Base-by-base conservation (phyloP, 2,113 vertebrate genomes). In the Athene noctua region DNA sequence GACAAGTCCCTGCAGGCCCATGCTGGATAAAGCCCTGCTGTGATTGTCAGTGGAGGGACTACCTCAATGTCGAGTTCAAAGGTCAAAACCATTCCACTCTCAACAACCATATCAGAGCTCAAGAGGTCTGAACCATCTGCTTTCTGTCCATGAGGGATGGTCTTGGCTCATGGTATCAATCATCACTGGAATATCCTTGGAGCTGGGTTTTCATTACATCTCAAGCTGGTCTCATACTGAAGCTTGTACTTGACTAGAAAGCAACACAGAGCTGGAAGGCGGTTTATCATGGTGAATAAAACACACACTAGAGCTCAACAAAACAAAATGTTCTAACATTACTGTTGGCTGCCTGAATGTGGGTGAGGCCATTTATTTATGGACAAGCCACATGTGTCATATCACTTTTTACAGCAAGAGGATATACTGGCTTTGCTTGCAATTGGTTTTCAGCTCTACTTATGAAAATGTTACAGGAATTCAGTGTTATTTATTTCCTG, bases 111-210 rank as follows among this genome's bases (percentile, higher is more conserved):
- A 25, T 18, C 2, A 2, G 47, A 79, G n/a, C 51, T 71, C 6
- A 2, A 5, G 52, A 46, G 12, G 3, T n/a, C 30, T 80, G 75
- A 66, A 34, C 40, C 17, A 16, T 27, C 10, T 62, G 38, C 57
- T 8, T 55, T 11, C 46, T 36, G n/a, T 3, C 47, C 6, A 0
- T 9, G 18, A 6, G 3, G 21, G 27, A 7, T 47, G 19, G 6
- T 59, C 40, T 42, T 65, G 51, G 12, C 1, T 83, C 2, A 0
- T 11, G 6, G 5, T 21, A 12, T 47, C 44, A 49, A 4, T 19
- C 38, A 25, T 7, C 19, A 22, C 38, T 22, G 49, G 30, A 18
- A 25, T 30, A 49, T 30, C 30, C 54, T 38, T 21, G 78, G 38
- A 72, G 16, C 51, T 23, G 38, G 0, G 2, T 65, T 80, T n/a